phyloP scores from a whole-genome alignment of 1,140 invertebrate genomes.

The Dinoponera quadriceps region DNA sequence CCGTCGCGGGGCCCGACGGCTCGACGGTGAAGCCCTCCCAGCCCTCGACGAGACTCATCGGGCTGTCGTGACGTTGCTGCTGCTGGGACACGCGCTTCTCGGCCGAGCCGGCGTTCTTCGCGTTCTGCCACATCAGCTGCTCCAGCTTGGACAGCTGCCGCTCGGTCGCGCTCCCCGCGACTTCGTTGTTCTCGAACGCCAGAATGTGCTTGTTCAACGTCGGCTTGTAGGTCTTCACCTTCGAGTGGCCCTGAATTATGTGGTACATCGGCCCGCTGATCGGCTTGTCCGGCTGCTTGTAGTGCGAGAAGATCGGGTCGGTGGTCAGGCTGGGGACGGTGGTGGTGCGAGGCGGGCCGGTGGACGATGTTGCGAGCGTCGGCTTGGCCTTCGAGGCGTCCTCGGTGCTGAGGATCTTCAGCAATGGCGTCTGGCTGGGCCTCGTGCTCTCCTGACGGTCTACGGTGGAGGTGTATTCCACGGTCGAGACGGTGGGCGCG shows the following conservation, averaged over 20 bases:
- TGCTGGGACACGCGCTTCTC: conserved; percentile 56
- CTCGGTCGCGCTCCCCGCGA: conserved; percentile 62
- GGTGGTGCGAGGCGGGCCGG: conserved; percentile 72
- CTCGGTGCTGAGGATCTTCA: conserved; percentile 68
- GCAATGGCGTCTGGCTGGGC: conserved; percentile 42
- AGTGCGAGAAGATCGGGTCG: conserved; percentile 87
- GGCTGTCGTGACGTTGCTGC: conserved; percentile 59
- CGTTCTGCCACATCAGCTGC: conserved; percentile 76
- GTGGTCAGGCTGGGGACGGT: conserved; percentile 82
- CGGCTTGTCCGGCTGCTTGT: conserved; percentile 88
- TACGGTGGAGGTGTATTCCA: conserved; percentile 2
- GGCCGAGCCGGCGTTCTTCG: conserved; percentile 61
- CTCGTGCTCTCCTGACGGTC: neutral
- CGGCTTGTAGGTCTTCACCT: conserved; percentile 92
- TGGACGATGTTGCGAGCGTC: conserved; percentile 81
- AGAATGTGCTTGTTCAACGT: conserved; percentile 85
- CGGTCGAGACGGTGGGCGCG: neutral
- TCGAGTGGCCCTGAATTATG: conserved; percentile 93
- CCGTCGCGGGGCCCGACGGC: conserved; percentile 26
- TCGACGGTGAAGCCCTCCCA: conserved; percentile 73
- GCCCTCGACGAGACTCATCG: conserved; percentile 76
- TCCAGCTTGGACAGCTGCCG: conserved; percentile 75
- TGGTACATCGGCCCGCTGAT: conserved; percentile 90
- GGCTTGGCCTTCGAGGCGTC: conserved; percentile 56
- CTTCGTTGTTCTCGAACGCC: conserved; percentile 73